These are phyloP conservation scores for Hydrochoerus hydrochaeris DNA, from an alignment of 2,113 vertebrate genomes.

Conservation along the genomic window DNA sequence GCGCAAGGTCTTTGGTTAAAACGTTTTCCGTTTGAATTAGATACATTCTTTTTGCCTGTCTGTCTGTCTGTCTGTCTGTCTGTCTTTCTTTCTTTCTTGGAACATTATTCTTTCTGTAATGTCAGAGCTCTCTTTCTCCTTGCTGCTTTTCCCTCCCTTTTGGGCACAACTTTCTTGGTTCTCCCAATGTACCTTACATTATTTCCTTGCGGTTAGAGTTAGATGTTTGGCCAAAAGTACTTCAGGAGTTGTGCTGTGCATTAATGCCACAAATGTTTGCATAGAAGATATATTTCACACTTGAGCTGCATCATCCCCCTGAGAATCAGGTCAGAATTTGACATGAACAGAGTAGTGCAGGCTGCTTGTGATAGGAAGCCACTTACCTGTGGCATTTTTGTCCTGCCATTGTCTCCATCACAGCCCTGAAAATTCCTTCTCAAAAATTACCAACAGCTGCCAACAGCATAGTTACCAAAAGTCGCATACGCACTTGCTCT, in stretches of 20 bases:
- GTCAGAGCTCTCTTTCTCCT: background rate
- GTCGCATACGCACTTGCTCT: background rate
- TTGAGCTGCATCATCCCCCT: background rate
- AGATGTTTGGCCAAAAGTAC: background rate
- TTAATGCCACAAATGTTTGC: background rate
- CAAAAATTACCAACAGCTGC: background rate
- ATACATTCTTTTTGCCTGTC: conserved; percentile 21
- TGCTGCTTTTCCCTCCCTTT: background rate
- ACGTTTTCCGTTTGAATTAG: background rate
- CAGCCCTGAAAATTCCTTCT: conserved; percentile 16
- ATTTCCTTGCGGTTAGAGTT: background rate
- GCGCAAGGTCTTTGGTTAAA: background rate
- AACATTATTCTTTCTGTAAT: background rate
- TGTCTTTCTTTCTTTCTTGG: background rate
- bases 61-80: background rate
- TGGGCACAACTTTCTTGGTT: background rate
- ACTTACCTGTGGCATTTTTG: background rate
- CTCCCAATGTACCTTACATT: background rate
- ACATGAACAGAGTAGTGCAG: background rate
- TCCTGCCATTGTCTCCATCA: background rate
- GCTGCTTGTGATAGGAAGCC: background rate
- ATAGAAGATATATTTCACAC: background rate
- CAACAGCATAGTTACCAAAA: conserved; percentile 45
- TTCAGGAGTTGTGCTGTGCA: background rate
- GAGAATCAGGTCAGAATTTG: background rate